Percentiles rank a stretch among this genome's conserved stretches.
Evolutionary conservation across 2,113 vertebrate genomes (phyloP).

Genomic region (Zosterops hypoxanthus): DNA sequence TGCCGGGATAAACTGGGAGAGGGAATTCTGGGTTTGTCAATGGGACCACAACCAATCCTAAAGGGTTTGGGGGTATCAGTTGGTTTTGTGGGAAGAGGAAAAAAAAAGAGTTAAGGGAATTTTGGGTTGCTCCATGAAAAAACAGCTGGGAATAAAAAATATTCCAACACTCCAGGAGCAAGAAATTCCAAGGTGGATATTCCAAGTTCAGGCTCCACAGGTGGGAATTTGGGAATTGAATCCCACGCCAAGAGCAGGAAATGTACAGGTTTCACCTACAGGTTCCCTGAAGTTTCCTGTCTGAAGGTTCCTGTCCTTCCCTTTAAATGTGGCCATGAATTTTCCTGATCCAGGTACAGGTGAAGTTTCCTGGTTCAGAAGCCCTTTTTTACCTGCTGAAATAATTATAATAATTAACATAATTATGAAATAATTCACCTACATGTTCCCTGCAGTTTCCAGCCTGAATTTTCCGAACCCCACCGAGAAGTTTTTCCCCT

Average conservation of each 20-base stretch:
- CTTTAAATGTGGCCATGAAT: too few relatives aligned
- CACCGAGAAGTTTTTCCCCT: accelerated
- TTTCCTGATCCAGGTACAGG: too few relatives aligned
- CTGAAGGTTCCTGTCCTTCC: background rate
- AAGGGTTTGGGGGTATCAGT: background rate
- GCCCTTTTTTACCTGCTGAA: too few relatives aligned
- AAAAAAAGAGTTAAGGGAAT: background rate
- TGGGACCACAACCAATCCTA: background rate
- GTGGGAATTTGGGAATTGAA: background rate
- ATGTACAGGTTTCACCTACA: too few relatives aligned
- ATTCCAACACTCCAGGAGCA: background rate
- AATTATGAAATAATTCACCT: too few relatives aligned
- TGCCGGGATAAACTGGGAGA: background rate
- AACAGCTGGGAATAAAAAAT: background rate
- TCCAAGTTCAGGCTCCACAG: background rate
- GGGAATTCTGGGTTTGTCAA: background rate
- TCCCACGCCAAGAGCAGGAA: too few relatives aligned
- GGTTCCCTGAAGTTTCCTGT: too few relatives aligned
- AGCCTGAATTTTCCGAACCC: background rate
- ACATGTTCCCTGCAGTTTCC: too few relatives aligned
- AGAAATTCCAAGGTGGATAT: background rate
- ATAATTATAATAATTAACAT: too few relatives aligned
- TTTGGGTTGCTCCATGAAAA: background rate
- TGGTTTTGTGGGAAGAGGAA: background rate
- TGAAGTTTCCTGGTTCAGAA: too few relatives aligned